Percentiles rank a stretch among this genome's conserved stretches.
Conservation (phyloP, 2,888 invertebrate genomes). For the Microchrysa polita region DNA sequence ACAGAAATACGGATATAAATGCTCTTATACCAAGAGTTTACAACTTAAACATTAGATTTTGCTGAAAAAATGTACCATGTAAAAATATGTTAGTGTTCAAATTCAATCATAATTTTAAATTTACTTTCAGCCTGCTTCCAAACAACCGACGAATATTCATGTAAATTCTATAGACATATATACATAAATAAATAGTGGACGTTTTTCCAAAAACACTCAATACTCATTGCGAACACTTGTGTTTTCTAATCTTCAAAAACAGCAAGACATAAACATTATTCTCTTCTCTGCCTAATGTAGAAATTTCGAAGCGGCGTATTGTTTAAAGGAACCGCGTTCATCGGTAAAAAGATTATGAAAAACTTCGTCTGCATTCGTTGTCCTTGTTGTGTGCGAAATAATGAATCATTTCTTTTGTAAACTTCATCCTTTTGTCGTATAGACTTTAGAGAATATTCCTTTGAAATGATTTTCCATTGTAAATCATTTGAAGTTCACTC, state of each 20-base stretch:
- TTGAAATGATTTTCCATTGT: slow-evolving; percentile 32
- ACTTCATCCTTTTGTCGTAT: slow-evolving; percentile 27
- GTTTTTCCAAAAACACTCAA: too few species aligned
- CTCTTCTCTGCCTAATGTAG: neutral
- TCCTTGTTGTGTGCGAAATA: slow-evolving; percentile 3
- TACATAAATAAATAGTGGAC: too few species aligned
- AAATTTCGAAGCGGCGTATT: neutral
- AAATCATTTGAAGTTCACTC: slow-evolving; percentile 39
- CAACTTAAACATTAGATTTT: too few species aligned
- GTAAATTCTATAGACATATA: too few species aligned
- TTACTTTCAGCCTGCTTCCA: too few species aligned
- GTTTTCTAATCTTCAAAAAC: neutral
- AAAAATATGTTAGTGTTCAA: too few species aligned
- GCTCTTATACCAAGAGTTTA: too few species aligned
- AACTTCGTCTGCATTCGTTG: neutral
- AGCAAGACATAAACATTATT: slow-evolving; percentile 17
- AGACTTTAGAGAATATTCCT: slow-evolving; percentile 26
- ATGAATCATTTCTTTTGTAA: slow-evolving; percentile 31
- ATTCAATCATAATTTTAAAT: too few species aligned
- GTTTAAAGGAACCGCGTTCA: neutral
- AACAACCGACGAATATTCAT: too few species aligned
- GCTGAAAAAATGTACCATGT: too few species aligned
- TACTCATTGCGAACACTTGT: too few species aligned
- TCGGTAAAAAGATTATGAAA: neutral
- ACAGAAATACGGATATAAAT: too few species aligned